Base-by-base conservation (phyloP, 2,888 invertebrate genomes). In the Caenorhabditis japonica region DNA sequence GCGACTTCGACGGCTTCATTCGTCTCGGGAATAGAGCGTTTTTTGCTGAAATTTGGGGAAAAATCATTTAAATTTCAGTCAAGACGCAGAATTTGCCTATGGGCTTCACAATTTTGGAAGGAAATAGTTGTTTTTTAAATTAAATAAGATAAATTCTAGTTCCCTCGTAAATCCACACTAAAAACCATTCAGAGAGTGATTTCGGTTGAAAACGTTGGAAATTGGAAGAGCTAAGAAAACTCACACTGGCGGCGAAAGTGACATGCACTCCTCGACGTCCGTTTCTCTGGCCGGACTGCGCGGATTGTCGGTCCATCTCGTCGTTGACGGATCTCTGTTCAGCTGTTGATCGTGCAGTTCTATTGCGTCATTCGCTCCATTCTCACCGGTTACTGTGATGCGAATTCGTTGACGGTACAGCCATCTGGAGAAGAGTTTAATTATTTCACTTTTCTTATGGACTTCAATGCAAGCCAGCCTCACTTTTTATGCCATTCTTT, bases 331-430 rank as follows among this genome's bases (percentile, higher is more conserved):
- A 55, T 74, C 69, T 19, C 74, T 44, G 52, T 81, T 80, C 73
- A 83, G 55, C 75, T 91, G 90, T 76, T 93, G 91, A 21, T 93
- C 92, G 86, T 93, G 93, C 4, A 93, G 89, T 77, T 93, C 93
- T 0, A 91, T 0, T 92, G 92, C 0, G 91, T 80, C 77, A 27
- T 68, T 72, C 21, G 79, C 49, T 36, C 70, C 90, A 66, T 92
- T 90, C 33, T 90, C 90, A 15, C 94, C 93, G 0, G 92, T 91
- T 75, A 97, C 89, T 0, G 94, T 93, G 0, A 94, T 93, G 43
- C 96, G 91, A 87, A 99, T 94, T 87, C 97, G 91, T 33, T 93
- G 93, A 5, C 97, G 91, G 88, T 93, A 92, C 88, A 93, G 91
- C 94, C 94, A 95, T 83, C 92, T 91, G 88, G 36, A 60, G 58